Evolutionary conservation across 2,797 vertebrate species (phyloP).

Genomic region (Poecilia picta): DNA sequence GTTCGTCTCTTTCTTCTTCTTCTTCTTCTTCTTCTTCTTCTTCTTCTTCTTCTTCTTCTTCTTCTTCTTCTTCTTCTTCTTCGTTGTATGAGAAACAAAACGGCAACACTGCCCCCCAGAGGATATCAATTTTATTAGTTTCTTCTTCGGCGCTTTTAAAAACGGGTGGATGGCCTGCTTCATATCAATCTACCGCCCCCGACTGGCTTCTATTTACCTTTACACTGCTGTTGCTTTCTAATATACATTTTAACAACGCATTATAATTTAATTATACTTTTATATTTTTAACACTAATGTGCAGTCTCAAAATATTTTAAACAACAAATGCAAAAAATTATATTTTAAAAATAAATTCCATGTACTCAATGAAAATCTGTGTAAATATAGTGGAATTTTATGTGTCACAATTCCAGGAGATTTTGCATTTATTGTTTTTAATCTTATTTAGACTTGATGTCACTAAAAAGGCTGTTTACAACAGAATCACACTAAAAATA

Average conservation of each 20-base stretch:
- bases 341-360: not conserved
- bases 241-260: not conserved
- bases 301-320: not conserved
- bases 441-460: not conserved
- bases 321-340: not conserved
- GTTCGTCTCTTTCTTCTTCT: slow-evolving; percentile 11
- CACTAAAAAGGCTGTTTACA: not conserved
- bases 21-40: too few species aligned
- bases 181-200: not conserved
- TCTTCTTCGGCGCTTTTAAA: not conserved
- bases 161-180: not conserved
- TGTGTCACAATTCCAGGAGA: not conserved
- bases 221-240: not conserved
- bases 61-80: slow-evolving; percentile 29
- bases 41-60: too few species aligned
- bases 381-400: not conserved
- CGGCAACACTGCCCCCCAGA: slow-evolving; percentile 23
- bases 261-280: not conserved
- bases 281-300: not conserved
- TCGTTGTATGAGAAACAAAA: not conserved
- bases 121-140: not conserved
- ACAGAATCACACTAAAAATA: too few species aligned
- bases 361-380: not conserved
- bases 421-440: not conserved
- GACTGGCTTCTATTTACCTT: not conserved